Evolutionary conservation across 2,797 vertebrate genomes (phyloP).

Genomic region (Poliocrania exsul): DNA sequence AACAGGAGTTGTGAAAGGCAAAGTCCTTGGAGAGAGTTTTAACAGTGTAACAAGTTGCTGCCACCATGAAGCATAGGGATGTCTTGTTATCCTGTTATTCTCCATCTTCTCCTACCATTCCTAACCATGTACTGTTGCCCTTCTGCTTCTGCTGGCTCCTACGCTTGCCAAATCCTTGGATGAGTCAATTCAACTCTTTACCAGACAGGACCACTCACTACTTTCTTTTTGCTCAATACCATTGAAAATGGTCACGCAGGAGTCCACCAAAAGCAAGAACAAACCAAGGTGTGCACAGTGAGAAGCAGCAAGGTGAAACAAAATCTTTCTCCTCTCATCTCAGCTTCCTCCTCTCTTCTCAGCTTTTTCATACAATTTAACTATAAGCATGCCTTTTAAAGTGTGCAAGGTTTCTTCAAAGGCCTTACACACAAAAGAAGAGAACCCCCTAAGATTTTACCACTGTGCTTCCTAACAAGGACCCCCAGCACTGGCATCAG

Average conservation of each 20-base stretch:
- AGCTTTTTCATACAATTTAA: not conserved
- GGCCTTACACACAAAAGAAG: not conserved
- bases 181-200: not conserved
- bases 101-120: not conserved
- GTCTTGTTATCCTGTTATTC: not conserved
- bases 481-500: not conserved
- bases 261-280: not conserved
- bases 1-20: not conserved
- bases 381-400: not conserved
- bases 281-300: fast-evolving
- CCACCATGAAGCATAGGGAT: not conserved
- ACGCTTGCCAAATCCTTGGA: not conserved
- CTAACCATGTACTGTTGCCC: not conserved
- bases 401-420: not conserved
- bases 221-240: not conserved
- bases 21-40: not conserved
- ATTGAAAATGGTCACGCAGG: not conserved
- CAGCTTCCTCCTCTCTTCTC: not conserved
- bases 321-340: not conserved
- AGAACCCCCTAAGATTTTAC: not conserved
- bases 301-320: not conserved
- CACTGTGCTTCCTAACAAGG: not conserved
- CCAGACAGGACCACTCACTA: not conserved
- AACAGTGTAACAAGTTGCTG: not conserved
- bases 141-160: not conserved